phyloP scores from a whole-genome alignment of 2,113 vertebrate genomes.

The Tupaia tana region DNA sequence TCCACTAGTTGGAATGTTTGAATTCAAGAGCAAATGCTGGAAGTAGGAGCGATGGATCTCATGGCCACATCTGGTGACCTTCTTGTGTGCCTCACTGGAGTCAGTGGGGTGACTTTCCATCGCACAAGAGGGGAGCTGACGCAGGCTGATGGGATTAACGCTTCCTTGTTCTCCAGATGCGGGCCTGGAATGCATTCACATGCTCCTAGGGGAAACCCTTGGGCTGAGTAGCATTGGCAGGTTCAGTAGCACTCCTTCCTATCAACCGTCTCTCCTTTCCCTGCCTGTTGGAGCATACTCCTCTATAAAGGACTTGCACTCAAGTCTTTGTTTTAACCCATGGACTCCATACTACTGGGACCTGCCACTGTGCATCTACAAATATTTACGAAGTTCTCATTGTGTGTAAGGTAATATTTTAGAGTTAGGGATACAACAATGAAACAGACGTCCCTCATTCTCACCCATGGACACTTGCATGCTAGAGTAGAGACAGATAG shows the following conservation, averaged over 20 bases:
- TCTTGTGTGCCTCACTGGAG: fast-evolving
- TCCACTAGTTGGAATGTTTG: fast-evolving
- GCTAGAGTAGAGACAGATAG: not conserved
- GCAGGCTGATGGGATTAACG: not conserved
- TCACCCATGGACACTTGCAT: fast-evolving
- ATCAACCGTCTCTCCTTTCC: no score
- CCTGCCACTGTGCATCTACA: fast-evolving
- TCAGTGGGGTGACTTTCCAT: not conserved
- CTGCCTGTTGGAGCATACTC: not conserved
- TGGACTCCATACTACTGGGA: fast-evolving
- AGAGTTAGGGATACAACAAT: fast-evolving
- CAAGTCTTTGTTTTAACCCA: no score
- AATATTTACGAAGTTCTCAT: fast-evolving
- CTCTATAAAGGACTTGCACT: fast-evolving
- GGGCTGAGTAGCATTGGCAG: no score
- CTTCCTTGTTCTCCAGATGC: not conserved
- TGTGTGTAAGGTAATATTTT: fast-evolving
- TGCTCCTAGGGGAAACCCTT: fast-evolving
- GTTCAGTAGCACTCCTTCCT: fast-evolving
- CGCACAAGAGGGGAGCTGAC: not conserved
- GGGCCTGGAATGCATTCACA: not conserved
- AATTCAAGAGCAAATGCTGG: not conserved
- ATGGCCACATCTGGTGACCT: not conserved
- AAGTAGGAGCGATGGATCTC: not conserved
- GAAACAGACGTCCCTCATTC: not conserved